Percentiles rank a stretch among this genome's conserved stretches.
These are phyloP conservation scores for Asarcornis scutulata DNA, from an alignment of 2,113 vertebrate species.

Conservation along the genomic window DNA sequence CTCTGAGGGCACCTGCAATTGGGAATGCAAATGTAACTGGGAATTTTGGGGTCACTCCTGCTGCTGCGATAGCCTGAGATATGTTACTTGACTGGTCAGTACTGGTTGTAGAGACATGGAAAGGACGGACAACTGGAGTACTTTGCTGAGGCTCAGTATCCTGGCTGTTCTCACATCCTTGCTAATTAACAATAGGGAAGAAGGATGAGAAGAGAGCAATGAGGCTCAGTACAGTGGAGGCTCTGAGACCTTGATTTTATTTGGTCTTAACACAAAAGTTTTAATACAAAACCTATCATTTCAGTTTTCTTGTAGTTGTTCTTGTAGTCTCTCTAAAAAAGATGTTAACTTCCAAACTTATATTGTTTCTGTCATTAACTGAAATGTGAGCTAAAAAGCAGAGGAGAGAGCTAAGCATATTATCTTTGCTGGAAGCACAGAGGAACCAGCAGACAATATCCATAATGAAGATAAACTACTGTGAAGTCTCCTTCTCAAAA, in stretches of 20 bases:
- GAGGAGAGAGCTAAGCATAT: background rate
- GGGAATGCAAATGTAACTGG: accelerated
- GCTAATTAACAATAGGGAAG: too few relatives aligned
- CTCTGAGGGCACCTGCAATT: background rate
- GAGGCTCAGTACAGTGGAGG: background rate
- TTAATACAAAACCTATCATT: accelerated
- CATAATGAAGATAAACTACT: background rate
- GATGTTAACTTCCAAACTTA: background rate
- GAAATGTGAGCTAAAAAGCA: background rate
- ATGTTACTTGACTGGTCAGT: accelerated
- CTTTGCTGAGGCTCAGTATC: accelerated
- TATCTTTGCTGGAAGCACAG: background rate
- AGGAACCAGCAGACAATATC: background rate
- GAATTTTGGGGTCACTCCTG: background rate
- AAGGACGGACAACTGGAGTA: accelerated
- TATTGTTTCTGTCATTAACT: background rate
- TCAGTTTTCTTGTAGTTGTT: background rate
- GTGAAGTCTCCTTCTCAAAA: background rate
- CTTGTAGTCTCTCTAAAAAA: background rate
- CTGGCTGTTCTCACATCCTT: accelerated
- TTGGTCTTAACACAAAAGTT: background rate
- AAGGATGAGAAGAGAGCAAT: background rate
- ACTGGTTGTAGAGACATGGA: background rate
- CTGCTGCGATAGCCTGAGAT: background rate
- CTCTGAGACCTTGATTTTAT: background rate